Percentiles rank a stretch among this genome's conserved stretches.
Evolutionary conservation across 1,140 invertebrate genomes (phyloP).

Genomic region (Bombus polaris): DNA sequence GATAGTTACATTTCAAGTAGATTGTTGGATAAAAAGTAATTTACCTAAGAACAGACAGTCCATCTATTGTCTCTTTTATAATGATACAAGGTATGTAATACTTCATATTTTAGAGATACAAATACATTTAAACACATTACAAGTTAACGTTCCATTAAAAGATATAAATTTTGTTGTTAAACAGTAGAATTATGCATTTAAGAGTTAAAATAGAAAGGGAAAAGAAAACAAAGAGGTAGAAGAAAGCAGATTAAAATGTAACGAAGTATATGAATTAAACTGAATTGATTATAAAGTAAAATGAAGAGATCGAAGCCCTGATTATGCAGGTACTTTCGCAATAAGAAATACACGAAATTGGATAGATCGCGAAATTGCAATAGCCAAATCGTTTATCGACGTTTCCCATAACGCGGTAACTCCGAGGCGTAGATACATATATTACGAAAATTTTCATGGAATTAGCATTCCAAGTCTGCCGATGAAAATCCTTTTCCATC

Average conservation of each 20-base stretch:
- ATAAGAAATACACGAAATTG: background rate
- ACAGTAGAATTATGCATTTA: background rate
- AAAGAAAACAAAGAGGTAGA: too few relatives aligned
- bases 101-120: background rate
- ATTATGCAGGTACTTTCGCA: constrained; percentile 1
- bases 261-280: constrained; percentile 13
- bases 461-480: constrained; percentile 10
- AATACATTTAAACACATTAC: background rate
- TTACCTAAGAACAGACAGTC: too few relatives aligned
- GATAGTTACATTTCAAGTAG: too few relatives aligned
- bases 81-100: too few relatives aligned
- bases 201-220: background rate
- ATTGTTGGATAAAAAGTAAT: too few relatives aligned
- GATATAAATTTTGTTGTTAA: background rate
- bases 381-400: background rate
- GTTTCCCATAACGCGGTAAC: background rate
- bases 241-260: background rate
- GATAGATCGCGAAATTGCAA: constrained; percentile 5
- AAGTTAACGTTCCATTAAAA: background rate
- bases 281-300: constrained; percentile 36
- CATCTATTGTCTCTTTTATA: too few relatives aligned
- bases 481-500: background rate
- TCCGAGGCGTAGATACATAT: background rate
- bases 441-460: background rate
- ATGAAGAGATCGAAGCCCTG: background rate